These are phyloP conservation scores for Passerina amoena DNA, from an alignment of 2,113 vertebrate genomes.

Conservation along the genomic window DNA sequence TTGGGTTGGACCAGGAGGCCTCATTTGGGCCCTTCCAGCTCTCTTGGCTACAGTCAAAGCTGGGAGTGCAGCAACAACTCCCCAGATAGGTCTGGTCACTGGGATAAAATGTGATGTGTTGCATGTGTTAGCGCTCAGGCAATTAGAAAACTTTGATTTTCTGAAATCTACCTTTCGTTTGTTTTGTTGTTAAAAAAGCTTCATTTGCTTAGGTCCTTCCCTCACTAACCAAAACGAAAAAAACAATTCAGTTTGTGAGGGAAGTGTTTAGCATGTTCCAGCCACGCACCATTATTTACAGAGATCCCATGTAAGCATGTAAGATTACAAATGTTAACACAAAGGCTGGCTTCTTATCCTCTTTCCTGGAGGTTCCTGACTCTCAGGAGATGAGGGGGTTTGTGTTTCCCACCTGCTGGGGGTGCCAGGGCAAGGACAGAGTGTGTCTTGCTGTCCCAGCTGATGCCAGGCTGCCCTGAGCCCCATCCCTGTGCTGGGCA, in stretches of 20 bases:
- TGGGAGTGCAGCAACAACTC: not conserved
- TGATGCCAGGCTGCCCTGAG: not conserved
- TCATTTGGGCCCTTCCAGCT: not conserved
- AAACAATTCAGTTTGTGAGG: not conserved
- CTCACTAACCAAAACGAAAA: not conserved
- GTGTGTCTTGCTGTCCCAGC: rapidly evolving
- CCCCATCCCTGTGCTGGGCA: not conserved
- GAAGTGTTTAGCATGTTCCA: not conserved
- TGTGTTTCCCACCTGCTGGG: not conserved
- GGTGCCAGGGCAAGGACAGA: rapidly evolving
- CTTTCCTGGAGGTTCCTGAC: not conserved
- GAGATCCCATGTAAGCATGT: not conserved
- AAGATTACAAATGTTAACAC: not conserved
- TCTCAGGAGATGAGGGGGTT: rapidly evolving
- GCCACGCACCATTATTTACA: not conserved
- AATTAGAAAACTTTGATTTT: not conserved
- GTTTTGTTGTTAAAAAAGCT: not conserved
- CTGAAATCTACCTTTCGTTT: not conserved
- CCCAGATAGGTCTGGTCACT: not conserved
- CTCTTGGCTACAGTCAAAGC: not conserved
- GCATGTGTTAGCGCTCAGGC: not conserved
- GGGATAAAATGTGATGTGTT: not conserved
- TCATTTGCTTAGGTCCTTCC: not conserved
- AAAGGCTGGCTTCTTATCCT: not conserved
- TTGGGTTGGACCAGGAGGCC: rapidly evolving